phyloP scores from a whole-genome alignment of 64 coral and sea anemone species.

The Stichodactyla mertensii region DNA sequence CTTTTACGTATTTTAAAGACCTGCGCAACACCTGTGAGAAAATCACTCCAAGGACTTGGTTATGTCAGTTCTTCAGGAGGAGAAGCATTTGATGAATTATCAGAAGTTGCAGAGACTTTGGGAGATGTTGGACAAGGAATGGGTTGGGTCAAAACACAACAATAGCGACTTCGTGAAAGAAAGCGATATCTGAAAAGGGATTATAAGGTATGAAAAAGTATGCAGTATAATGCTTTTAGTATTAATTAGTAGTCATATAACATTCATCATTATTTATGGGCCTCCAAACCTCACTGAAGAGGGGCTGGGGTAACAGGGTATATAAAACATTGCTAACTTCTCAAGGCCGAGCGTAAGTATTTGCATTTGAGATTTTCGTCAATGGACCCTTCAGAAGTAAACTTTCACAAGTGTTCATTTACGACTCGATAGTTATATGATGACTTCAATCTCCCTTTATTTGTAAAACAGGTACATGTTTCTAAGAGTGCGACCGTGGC shows the following conservation, averaged over 20 bases:
- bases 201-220: conserved; percentile 23
- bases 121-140: conserved; percentile 42
- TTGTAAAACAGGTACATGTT: conserved; percentile 17
- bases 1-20: conserved; percentile 19
- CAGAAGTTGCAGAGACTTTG: conserved; percentile 9
- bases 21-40: conserved; percentile 12
- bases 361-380: too few species aligned
- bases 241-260: too few species aligned
- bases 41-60: not conserved
- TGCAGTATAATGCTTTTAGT: too few species aligned
- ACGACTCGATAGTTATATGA: not conserved
- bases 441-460: not conserved
- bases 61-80: not conserved
- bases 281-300: too few species aligned
- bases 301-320: too few species aligned
- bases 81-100: not conserved
- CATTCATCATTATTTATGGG: too few species aligned
- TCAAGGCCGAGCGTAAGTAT: too few species aligned
- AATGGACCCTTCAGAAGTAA: too few species aligned
- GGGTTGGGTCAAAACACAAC: conserved; percentile 22
- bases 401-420: too few species aligned
- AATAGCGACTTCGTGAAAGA: conserved; percentile 25
- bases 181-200: conserved; percentile 50
- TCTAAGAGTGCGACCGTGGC: conserved; percentile 12
- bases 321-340: too few species aligned